Percentiles rank a stretch among this genome's conserved stretches.
These are phyloP conservation scores for Xyrichtys novacula DNA, from an alignment of 2,797 vertebrate species.

Conservation along the genomic window DNA sequence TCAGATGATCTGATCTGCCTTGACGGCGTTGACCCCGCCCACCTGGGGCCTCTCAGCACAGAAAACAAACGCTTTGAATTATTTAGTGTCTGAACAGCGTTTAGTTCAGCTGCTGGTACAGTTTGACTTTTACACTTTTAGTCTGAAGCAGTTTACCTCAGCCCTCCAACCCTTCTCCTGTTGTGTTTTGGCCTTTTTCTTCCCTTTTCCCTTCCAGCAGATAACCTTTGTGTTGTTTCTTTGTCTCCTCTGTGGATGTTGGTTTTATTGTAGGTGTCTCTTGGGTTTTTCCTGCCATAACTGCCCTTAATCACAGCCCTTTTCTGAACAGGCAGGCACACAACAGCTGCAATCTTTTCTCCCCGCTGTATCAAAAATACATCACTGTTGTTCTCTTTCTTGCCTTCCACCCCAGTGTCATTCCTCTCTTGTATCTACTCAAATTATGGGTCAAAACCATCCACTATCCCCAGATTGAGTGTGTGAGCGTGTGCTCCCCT, in stretches of 20 bases:
- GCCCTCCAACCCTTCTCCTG: neutral
- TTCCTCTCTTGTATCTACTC: slow-evolving; percentile 46
- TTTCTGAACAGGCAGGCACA: slow-evolving; percentile 54
- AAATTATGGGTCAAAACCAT: slow-evolving; percentile 53
- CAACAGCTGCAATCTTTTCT: slow-evolving; percentile 43
- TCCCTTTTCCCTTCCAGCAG: slow-evolving; percentile 1
- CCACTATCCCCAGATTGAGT: slow-evolving; percentile 19
- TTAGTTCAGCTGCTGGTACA: slow-evolving; percentile 43
- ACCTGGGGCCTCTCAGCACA: slow-evolving; percentile 22
- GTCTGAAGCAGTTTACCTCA: slow-evolving; percentile 31
- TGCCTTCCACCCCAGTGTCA: slow-evolving; percentile 25
- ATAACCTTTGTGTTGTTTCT: slow-evolving; percentile 39
- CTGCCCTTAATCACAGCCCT: slow-evolving; percentile 56
- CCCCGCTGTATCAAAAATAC: slow-evolving; percentile 19
- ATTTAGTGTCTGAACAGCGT: slow-evolving; percentile 54
- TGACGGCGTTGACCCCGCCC: slow-evolving; percentile 47
- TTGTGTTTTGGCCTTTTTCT: neutral
- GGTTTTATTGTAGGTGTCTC: slow-evolving; percentile 41
- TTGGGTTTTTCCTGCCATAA: slow-evolving; percentile 40
- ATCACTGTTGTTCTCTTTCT: slow-evolving; percentile 27
- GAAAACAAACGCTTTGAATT: slow-evolving; percentile 67
- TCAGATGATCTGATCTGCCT: slow-evolving; percentile 40
- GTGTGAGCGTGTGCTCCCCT: slow-evolving; percentile 34
- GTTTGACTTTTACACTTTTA: slow-evolving; percentile 55
- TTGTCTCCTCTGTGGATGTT: neutral